These are phyloP conservation scores for Chauna torquata DNA, from an alignment of 2,113 vertebrate species.

Conservation along the genomic window DNA sequence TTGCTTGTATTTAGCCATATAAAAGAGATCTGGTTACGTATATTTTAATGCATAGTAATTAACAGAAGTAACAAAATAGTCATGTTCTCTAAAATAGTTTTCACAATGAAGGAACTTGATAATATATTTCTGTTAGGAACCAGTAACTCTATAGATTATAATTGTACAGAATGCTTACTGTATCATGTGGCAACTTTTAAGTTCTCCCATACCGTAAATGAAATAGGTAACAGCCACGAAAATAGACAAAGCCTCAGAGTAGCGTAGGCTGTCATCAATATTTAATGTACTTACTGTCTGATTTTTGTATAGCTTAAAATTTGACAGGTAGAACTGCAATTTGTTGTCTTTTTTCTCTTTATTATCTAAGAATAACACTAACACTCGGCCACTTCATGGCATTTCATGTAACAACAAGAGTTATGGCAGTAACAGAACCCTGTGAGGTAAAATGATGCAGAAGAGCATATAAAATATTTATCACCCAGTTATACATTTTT, in stretches of 20 bases:
- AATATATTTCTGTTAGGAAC: not conserved
- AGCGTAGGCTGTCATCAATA: conserved; percentile 42
- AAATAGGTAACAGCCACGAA: conserved; percentile 11
- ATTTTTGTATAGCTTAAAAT: conserved; percentile 55
- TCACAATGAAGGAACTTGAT: not conserved
- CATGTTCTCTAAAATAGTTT: not conserved
- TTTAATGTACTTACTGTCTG: conserved; percentile 52
- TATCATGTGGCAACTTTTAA: not conserved
- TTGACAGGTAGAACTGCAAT: conserved; percentile 54
- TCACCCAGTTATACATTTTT: conserved; percentile 82
- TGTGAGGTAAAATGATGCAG: conserved; percentile 76
- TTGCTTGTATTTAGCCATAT: not conserved
- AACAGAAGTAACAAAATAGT: not conserved
- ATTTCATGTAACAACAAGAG: conserved; percentile 66
- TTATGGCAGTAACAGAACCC: conserved; percentile 51
- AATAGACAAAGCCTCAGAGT: conserved; percentile 22
- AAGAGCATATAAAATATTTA: conserved; percentile 80
- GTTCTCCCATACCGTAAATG: not conserved
- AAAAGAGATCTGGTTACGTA: not conserved
- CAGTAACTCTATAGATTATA: not conserved
- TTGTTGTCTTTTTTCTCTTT: conserved; percentile 36
- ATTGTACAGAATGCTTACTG: not conserved
- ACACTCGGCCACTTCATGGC: conserved; percentile 25
- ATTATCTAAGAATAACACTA: conserved; percentile 46
- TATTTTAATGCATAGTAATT: not conserved